A percentile compares a stretch with the other conserved stretches of the same genome.
Conservation (phyloP, 2,888 invertebrate species). For the Lepetodrilus schrolli region DNA sequence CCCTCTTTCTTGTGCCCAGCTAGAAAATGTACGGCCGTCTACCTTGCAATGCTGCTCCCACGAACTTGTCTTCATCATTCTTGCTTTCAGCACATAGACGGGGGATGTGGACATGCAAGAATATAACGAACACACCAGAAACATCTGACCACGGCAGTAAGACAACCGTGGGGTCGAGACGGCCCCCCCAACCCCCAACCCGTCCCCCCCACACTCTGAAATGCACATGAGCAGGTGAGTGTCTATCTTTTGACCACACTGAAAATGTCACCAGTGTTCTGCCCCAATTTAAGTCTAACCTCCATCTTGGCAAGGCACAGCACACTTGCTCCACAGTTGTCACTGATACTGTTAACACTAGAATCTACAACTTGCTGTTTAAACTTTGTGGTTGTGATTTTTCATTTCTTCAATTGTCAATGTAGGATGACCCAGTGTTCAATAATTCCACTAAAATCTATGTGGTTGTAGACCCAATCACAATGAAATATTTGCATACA, state of each 20-base stretch:
- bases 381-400: no score
- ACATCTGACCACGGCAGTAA: background rate
- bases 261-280: no score
- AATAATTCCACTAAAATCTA: no score
- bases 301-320: no score
- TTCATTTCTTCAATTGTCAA: no score
- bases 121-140: background rate
- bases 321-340: no score
- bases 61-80: background rate
- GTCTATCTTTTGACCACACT: background rate
- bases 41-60: background rate
- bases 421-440: no score
- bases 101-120: background rate
- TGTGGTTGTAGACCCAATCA: no score
- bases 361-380: no score
- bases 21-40: background rate
- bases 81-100: slow-evolving; percentile 7
- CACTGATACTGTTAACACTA: no score
- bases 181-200: slow-evolving; percentile 11
- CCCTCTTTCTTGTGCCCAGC: background rate
- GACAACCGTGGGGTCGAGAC: background rate
- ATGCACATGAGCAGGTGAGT: slow-evolving; percentile 7
- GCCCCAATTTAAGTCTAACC: no score
- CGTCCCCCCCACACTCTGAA: background rate
- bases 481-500: no score